A percentile compares a stretch with the other conserved stretches of the same genome.
These are phyloP conservation scores for Falco naumanni DNA, from an alignment of 2,797 vertebrate species.

Conservation along the genomic window DNA sequence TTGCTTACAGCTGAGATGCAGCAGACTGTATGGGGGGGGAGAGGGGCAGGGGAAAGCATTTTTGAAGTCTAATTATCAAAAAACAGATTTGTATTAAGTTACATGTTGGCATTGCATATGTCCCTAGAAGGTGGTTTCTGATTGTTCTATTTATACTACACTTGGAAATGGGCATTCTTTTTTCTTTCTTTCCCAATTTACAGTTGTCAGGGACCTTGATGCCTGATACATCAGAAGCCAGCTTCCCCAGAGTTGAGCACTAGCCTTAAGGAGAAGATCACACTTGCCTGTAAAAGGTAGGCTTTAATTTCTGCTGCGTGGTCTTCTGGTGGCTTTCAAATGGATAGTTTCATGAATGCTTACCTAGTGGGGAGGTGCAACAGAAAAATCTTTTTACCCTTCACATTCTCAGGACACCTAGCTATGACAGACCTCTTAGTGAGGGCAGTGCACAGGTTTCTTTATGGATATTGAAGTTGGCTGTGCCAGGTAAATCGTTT, in stretches of 20 bases:
- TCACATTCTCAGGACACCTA: background rate
- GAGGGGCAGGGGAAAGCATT: background rate
- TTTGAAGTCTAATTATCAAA: background rate
- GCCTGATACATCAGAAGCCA: conserved; percentile 55
- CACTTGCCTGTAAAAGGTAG: conserved; percentile 5
- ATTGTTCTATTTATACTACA: background rate
- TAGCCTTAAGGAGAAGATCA: conserved; percentile 40
- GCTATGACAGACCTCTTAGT: background rate
- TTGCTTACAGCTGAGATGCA: background rate
- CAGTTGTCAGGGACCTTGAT: conserved; percentile 65
- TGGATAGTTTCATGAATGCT: background rate
- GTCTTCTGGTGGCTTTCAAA: background rate
- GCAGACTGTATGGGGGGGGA: background rate
- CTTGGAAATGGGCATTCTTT: background rate
- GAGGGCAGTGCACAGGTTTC: background rate
- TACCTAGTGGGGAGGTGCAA: background rate
- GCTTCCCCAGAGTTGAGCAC: conserved; percentile 70
- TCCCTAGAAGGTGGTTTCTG: background rate
- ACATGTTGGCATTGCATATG: rapidly evolving
- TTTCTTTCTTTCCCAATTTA: background rate
- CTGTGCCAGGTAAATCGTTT: background rate
- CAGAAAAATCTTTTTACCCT: background rate
- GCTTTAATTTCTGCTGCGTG: background rate
- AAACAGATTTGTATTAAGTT: background rate
- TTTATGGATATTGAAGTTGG: background rate